Percentiles rank a stretch among this genome's conserved stretches.
Evolutionary conservation across 2,797 vertebrate species (phyloP).

Genomic region (Mastacembelus armatus): DNA sequence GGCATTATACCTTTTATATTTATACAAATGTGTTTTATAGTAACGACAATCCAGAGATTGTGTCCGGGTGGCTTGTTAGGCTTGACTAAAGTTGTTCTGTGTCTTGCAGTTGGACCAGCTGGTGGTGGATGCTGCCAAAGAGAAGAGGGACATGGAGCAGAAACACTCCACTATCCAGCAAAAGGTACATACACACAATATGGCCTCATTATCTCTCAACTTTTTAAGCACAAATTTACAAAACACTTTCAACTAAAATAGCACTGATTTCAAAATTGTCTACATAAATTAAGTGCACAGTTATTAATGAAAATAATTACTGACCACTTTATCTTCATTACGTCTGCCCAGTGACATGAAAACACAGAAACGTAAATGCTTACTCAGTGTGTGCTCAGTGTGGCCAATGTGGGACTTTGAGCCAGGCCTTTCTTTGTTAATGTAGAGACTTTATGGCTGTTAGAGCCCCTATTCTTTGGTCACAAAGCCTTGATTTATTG

Average conservation of each 20-base stretch:
- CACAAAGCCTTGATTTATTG: conserved; percentile 44
- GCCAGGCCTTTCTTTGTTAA: background rate
- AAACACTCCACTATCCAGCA: conserved; percentile 99
- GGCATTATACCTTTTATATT: no score
- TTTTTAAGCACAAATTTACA: background rate
- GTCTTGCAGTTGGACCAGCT: conserved; percentile 93
- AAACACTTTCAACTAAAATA: background rate
- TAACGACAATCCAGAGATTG: background rate
- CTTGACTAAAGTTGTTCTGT: conserved; percentile 58
- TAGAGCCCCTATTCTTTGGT: conserved; percentile 8
- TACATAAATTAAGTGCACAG: background rate
- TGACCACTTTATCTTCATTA: background rate
- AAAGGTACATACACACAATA: conserved; percentile 86
- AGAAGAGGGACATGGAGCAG: conserved; percentile 97
- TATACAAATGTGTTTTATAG: no score
- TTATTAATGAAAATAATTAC: background rate
- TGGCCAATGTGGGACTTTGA: background rate
- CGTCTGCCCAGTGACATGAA: background rate
- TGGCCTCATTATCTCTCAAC: background rate
- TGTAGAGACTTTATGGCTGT: conserved; percentile 6
- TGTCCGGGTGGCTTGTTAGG: conserved; percentile 44
- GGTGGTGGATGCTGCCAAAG: conserved; percentile 93
- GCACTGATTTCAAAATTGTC: background rate
- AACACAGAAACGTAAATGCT: background rate
- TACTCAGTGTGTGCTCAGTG: background rate